Base-by-base conservation (phyloP, 2,113 vertebrate species). In the Salvelinus alpinus region DNA sequence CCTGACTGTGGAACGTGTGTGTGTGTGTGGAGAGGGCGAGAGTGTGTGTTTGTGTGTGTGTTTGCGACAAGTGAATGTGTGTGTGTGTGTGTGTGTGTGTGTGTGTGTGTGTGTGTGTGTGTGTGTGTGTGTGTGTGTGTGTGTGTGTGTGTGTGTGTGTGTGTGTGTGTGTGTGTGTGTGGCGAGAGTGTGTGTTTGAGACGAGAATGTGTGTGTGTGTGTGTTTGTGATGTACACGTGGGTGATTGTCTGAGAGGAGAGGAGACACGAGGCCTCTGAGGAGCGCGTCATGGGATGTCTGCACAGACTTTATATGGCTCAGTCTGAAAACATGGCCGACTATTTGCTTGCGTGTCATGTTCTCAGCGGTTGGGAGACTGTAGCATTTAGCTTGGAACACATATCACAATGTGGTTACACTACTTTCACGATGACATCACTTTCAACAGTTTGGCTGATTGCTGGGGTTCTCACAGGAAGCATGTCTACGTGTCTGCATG, bases 1-100 rank as follows among this genome's bases (percentile, higher is more conserved):
- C 91, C 88, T 89, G 85, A 83, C 86, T 87, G 89, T 83, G 85
- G 83, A 88, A 76, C 85, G 84, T 80, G 83, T 87, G 72, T 80
- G 82, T 78, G 82, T 70, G 76, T 73, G 79, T 77, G 8, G 31
- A 44, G 72, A 14, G 72, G n/a, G 72, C 14, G 79, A 73, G 62
- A 9, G 22, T 31, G 64, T 54, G 64, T 67, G 64, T 27, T 1
- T 14, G 64, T 20, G 64, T 12, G 44, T n/a, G 73, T 54, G 44
- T 51, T 24, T 54, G 24, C 16, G 88, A 82, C 82, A 82, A 88
- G 78, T 84, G 83, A 79, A 82, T 88, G 69, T 77, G 76, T 80
- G 70, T 65, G 72, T 74, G 71, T 74, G 72, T 47, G 60, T 18
- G 72, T 24, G 77, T 3, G 47, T 68, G 1, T 66, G 73, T 54